Base-by-base conservation (phyloP, 2,797 vertebrate genomes). In the Trachops cirrhosus region DNA sequence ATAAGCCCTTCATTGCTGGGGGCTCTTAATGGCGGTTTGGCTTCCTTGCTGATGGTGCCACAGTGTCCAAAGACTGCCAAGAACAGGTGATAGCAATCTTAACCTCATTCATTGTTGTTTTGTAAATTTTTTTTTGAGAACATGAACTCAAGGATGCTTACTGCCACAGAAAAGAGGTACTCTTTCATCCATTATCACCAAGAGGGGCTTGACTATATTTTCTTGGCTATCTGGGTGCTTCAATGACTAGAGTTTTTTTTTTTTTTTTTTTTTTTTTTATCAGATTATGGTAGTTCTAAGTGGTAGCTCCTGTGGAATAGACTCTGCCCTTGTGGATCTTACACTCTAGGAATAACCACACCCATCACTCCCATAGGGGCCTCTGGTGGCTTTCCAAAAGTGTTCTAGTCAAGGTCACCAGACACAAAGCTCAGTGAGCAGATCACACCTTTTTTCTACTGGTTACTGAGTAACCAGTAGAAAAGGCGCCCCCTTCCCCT, bases 201-300 rank as follows among this genome's bases (percentile, higher is more conserved):
- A 77, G 41, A 6, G 6, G 54, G 22, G 4, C 18, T 90, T 50
- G n/a, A 77, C 59, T 94, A 24, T 89, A 46, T 77, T 83, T 90
- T 92, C 34, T 62, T 50, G 41, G 34, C 75, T 62, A 0, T 87
- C 9, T 73, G 64, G 64, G 46, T 74, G 26, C 75, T 91, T 84
- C 62, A 54, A 2, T 39, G 41, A 75, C 52, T 22, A n/a, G 62
- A 21, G 24, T 18, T 54, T 54, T 94, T 87, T 67, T 24, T 94
- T 87, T 67, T 24, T 94, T 87, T 67, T 24, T 94, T 87, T 67
- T 24, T n/a, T n/a, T n/a, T 94, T 87, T 67, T 24, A 62, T 71
- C 64, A 79, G 32, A 88, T 88, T 73, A 41, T 0, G 37, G 34
- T 29, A 64, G 24, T 91, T 57, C 26, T 29, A 54, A 79, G 83